Evolutionary conservation across 2,113 vertebrate genomes (phyloP).

Genomic region (Stegostoma tigrinum): DNA sequence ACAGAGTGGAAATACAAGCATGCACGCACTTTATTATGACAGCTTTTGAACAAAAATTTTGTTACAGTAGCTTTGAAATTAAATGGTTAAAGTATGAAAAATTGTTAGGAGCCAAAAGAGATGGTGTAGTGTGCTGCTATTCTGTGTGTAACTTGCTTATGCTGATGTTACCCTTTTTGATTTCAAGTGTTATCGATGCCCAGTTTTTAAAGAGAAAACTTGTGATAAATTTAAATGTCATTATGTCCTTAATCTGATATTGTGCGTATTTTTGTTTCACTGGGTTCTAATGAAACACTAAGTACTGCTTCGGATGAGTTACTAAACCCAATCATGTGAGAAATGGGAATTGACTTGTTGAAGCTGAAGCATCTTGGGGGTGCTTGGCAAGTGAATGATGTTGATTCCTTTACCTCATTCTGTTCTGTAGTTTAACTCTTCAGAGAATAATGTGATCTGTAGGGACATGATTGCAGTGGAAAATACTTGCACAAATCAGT

Average conservation of each 20-base stretch:
- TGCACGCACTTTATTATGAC: background rate
- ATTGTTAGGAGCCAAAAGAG: background rate
- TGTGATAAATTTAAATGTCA: background rate
- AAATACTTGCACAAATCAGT: background rate
- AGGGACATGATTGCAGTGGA: slow-evolving; percentile 5
- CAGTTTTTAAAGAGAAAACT: background rate
- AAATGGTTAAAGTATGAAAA: background rate
- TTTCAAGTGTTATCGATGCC: background rate
- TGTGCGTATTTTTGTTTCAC: background rate
- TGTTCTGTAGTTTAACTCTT: background rate
- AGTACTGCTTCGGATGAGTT: background rate
- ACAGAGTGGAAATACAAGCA: background rate
- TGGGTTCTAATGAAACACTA: background rate
- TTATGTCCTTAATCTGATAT: background rate
- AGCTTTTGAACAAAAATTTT: background rate
- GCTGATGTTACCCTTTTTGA: background rate
- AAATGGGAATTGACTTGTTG: background rate
- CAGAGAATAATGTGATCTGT: background rate
- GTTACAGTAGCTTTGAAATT: background rate
- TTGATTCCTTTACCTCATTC: background rate
- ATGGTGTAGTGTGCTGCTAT: background rate
- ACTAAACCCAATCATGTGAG: background rate
- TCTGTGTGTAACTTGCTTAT: background rate
- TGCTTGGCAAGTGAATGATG: background rate
- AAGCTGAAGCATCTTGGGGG: background rate